These are phyloP conservation scores for Lutraria rhynchaena DNA, from an alignment of 1,140 invertebrate genomes.

Conservation along the genomic window DNA sequence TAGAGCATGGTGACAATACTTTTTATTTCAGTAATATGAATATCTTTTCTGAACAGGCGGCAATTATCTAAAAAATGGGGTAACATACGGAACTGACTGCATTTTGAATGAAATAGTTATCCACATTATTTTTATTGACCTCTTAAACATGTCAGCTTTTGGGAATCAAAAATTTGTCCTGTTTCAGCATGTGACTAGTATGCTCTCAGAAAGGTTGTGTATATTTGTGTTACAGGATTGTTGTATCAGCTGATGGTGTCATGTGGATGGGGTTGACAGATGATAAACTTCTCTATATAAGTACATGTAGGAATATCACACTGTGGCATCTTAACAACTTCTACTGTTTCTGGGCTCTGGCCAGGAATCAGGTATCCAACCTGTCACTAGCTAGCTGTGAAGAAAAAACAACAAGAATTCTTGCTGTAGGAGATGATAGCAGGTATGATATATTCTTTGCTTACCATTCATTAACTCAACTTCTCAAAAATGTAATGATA, in stretches of 20 bases:
- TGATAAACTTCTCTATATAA: conserved; percentile 77
- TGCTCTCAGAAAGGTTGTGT: no score
- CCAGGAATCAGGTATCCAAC: conserved; percentile 69
- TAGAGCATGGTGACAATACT: no score
- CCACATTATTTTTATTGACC: no score
- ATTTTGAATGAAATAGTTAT: no score
- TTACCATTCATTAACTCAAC: not conserved
- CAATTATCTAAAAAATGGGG: no score
- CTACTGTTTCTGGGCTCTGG: conserved; percentile 77
- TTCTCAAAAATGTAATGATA: no score
- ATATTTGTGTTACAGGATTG: conserved; percentile 71
- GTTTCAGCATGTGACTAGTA: no score
- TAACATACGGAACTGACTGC: no score
- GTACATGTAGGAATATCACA: conserved; percentile 76
- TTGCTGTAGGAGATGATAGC: conserved; percentile 78
- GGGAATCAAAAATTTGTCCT: no score
- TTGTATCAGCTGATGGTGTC: conserved; percentile 77
- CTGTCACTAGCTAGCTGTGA: conserved; percentile 71
- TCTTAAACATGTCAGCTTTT: no score
- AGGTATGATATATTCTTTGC: conserved; percentile 65
- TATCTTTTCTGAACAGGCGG: no score
- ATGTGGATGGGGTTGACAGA: conserved; percentile 81
- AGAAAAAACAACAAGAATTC: conserved; percentile 74
- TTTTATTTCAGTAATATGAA: no score
- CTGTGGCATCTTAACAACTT: conserved; percentile 80